Percentiles rank a stretch among this genome's conserved stretches.
These are phyloP conservation scores for Halocynthia aurantium DNA, from an alignment of 23 tunicate species.

Conservation along the genomic window DNA sequence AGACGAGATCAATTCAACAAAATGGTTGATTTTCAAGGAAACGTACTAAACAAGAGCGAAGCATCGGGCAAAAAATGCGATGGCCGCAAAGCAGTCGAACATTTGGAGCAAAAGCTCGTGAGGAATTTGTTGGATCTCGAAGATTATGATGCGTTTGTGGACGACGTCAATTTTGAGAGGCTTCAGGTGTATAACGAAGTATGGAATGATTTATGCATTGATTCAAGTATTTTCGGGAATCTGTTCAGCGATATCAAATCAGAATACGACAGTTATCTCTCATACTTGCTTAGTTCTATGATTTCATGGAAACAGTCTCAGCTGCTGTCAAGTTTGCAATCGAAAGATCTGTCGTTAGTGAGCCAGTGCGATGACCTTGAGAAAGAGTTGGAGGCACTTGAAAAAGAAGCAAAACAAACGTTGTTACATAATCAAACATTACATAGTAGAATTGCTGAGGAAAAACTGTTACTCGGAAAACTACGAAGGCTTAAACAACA, in stretches of 20 bases:
- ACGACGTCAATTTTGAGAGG: constrained; percentile 53
- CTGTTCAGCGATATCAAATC: constrained; percentile 49
- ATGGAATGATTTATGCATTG: constrained; percentile 63
- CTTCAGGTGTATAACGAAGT: constrained; percentile 76
- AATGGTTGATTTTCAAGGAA: constrained; percentile 75
- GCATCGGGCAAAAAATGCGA: constrained; percentile 47
- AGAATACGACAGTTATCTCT: constrained; percentile 60
- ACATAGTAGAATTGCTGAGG: constrained; percentile 2
- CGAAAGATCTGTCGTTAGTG: constrained; percentile 23
- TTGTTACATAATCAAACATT: constrained; percentile 15
- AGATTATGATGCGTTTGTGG: constrained; percentile 11
- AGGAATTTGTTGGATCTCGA: constrained; percentile 35
- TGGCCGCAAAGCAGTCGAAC: constrained; percentile 82
- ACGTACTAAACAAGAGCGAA: constrained; percentile 44
- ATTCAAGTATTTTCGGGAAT: constrained; percentile 59
- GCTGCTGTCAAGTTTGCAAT: constrained; percentile 26
- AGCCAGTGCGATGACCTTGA: constrained; percentile 21
- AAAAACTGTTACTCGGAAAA: not conserved
- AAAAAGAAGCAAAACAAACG: constrained; percentile 25
- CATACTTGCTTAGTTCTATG: constrained; percentile 41
- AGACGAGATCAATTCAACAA: constrained; percentile 68
- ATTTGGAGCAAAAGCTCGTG: constrained; percentile 70
- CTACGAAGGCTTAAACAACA: not conserved
- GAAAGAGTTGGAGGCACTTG: constrained; percentile 41
- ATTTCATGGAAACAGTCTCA: constrained; percentile 37